These are phyloP conservation scores for Oreochromis spilurus DNA, from an alignment of 2,113 vertebrate species.

Conservation along the genomic window DNA sequence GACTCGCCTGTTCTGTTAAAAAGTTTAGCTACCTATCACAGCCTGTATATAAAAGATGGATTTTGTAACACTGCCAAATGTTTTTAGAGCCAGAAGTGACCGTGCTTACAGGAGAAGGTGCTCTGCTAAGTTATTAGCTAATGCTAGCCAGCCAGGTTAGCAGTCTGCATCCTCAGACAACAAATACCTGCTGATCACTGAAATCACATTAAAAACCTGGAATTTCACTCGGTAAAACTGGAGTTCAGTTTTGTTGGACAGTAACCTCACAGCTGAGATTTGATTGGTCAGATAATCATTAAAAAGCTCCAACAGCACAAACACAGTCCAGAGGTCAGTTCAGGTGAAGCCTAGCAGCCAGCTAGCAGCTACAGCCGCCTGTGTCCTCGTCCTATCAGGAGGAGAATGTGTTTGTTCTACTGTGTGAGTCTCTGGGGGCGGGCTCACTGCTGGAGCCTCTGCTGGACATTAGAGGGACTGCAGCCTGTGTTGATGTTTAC, in stretches of 20 bases:
- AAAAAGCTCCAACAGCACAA: not conserved
- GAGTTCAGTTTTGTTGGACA: not conserved
- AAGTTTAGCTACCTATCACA: not conserved
- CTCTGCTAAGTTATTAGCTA: not conserved
- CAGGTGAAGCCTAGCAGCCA: not conserved
- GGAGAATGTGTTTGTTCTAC: not conserved
- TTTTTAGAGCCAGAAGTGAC: not conserved
- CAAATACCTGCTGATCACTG: not conserved
- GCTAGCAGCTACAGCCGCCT: not conserved
- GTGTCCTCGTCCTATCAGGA: not conserved
- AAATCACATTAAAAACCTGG: not conserved
- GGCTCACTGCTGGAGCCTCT: not conserved
- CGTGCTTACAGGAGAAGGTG: not conserved
- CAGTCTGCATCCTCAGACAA: not conserved
- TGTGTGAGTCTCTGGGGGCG: not conserved
- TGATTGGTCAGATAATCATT: not conserved
- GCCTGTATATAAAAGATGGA: not conserved
- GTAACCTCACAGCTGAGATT: not conserved
- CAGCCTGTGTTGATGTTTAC: not conserved
- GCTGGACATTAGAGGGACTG: not conserved
- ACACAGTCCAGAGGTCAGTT: not conserved
- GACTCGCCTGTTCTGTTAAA: not conserved
- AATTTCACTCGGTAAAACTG: not conserved
- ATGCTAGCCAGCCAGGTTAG: not conserved
- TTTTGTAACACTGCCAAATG: not conserved